Percentiles rank a stretch among this genome's conserved stretches.
Evolutionary conservation across 2,113 vertebrate species (phyloP).

Genomic region (Sylvia atricapilla): DNA sequence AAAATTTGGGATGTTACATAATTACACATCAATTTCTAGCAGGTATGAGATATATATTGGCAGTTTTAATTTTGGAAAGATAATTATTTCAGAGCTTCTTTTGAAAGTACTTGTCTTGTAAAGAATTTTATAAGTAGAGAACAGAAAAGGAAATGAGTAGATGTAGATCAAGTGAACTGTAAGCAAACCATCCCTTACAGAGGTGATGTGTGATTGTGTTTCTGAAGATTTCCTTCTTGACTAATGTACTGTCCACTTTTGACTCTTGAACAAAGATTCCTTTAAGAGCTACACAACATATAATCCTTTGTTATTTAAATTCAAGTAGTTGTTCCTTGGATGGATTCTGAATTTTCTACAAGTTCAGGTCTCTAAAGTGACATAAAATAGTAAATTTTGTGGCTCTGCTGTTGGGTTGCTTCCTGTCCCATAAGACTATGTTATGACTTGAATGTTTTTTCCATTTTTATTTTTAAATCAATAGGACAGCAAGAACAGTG

Average conservation of each 20-base stretch:
- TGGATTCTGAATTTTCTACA: neutral
- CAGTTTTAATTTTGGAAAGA: neutral
- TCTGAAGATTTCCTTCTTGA: neutral
- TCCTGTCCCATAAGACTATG: neutral
- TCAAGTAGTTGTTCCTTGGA: neutral
- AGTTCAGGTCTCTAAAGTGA: neutral
- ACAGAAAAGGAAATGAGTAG: neutral
- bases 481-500: neutral
- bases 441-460: neutral
- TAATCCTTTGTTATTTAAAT: neutral
- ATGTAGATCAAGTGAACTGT: neutral
- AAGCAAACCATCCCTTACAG: neutral
- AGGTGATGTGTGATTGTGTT: neutral
- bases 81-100: neutral
- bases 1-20: neutral
- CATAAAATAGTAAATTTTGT: neutral
- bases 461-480: neutral
- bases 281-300: neutral
- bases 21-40: neutral
- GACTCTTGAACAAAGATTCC: neutral
- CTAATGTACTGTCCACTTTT: neutral
- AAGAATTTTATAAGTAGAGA: neutral
- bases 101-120: neutral
- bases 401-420: neutral
- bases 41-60: neutral